Evolutionary conservation across 2,888 invertebrate species (phyloP).

Genomic region (Temnothorax unifasciatus): DNA sequence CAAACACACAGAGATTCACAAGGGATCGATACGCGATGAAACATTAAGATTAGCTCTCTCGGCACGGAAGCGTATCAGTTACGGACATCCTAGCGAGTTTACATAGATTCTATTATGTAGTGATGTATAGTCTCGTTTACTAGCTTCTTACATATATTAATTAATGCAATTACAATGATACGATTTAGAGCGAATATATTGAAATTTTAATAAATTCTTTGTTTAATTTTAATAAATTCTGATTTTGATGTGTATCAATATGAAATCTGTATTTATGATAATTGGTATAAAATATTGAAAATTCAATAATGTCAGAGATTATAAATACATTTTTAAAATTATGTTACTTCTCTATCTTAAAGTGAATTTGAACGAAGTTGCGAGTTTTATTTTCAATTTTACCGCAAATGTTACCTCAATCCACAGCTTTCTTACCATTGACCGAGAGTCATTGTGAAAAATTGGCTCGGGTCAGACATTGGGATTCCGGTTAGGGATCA

Average conservation of each 20-base stretch:
- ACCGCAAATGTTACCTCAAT: slow-evolving; percentile 12
- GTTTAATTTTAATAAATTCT: background rate
- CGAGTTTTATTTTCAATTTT: background rate
- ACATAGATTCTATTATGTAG: background rate
- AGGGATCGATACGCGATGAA: slow-evolving; percentile 8
- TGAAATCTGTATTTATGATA: background rate
- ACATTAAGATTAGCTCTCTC: slow-evolving; percentile 28
- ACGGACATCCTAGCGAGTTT: background rate
- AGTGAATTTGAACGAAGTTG: background rate
- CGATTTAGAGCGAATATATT: background rate
- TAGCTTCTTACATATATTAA: background rate
- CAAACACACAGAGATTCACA: background rate
- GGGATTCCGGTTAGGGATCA: slow-evolving; percentile 23
- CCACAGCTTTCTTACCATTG: background rate
- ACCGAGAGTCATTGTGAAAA: slow-evolving; percentile 19
- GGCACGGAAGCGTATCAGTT: background rate
- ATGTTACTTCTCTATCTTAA: background rate
- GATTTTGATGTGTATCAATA: background rate
- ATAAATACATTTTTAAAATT: background rate
- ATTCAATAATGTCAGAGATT: background rate
- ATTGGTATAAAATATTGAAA: background rate
- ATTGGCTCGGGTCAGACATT: slow-evolving; percentile 21
- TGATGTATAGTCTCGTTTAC: background rate
- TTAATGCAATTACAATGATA: background rate
- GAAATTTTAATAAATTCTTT: background rate